These are phyloP conservation scores for Zaprionus ornatus DNA, from an alignment of 1,140 invertebrate genomes.

Conservation along the genomic window DNA sequence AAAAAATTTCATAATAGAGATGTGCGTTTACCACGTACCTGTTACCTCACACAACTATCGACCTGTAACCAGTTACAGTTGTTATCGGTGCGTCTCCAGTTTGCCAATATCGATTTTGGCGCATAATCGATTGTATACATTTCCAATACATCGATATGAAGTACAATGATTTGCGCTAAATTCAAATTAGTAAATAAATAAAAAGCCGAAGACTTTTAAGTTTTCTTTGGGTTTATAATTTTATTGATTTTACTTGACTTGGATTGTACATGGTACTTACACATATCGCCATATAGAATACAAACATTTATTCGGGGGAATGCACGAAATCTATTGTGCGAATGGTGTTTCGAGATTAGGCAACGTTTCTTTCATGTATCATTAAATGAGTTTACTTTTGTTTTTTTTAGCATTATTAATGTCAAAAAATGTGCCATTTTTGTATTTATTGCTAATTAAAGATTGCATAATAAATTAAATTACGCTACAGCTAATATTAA, in stretches of 20 bases:
- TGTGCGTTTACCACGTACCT: conserved; percentile 29
- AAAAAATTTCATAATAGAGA: conserved; percentile 55
- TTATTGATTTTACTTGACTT: conserved; percentile 50
- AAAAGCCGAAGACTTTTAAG: too few species aligned
- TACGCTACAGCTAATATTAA: conserved; percentile 76
- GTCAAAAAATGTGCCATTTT: conserved; percentile 48
- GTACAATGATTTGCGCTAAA: neutral
- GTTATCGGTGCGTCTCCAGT: conserved; percentile 3
- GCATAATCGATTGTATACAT: conserved; percentile 6
- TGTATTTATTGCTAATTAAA: conserved; percentile 49
- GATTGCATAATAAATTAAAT: conserved; percentile 64
- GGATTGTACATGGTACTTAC: conserved; percentile 48
- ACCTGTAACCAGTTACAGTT: conserved; percentile 14
- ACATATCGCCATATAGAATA: conserved; percentile 44
- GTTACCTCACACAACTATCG: conserved; percentile 38
- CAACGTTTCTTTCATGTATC: conserved; percentile 32
- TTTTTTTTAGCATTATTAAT: conserved; percentile 9
- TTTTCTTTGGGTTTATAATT: conserved; percentile 32
- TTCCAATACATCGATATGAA: neutral
- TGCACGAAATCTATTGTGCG: conserved; percentile 51
- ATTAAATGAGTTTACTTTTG: conserved; percentile 37
- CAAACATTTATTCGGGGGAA: conserved; percentile 41
- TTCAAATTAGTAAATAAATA: neutral
- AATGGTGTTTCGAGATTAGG: conserved; percentile 49
- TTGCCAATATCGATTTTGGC: neutral